These are phyloP conservation scores for Phodopus roborovskii DNA, from an alignment of 2,113 vertebrate species.

Conservation along the genomic window DNA sequence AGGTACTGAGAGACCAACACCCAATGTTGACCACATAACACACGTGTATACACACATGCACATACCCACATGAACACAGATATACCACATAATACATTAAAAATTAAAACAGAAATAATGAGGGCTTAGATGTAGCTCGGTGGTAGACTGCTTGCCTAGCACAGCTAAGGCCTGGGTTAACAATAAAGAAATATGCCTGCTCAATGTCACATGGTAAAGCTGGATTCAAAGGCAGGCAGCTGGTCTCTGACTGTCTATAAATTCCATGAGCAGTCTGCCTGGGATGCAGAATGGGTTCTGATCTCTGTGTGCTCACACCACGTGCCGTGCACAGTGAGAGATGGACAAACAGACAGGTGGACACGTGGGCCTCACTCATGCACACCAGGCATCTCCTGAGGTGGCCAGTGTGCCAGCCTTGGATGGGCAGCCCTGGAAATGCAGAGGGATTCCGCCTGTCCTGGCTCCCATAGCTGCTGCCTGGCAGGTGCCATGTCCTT, in stretches of 20 bases:
- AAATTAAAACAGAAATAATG: neutral
- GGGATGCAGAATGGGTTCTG: neutral
- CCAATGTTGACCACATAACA: no score
- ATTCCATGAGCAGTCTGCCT: neutral
- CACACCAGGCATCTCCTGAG: neutral
- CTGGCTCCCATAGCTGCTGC: neutral
- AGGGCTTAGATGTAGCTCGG: neutral
- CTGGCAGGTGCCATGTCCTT: neutral
- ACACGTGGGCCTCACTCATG: neutral
- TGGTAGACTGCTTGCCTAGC: neutral
- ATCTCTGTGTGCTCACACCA: neutral
- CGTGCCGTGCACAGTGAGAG: no score
- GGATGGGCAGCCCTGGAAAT: neutral
- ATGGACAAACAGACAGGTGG: neutral
- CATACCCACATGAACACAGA: neutral
- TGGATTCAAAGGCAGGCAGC: neutral
- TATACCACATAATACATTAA: neutral
- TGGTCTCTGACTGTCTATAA: neutral
- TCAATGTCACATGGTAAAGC: neutral
- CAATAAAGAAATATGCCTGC: no score
- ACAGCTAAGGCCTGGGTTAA: neutral
- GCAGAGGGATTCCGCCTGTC: no score
- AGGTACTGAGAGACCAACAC: neutral
- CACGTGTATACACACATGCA: neutral
- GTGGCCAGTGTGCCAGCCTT: neutral